Percentiles rank a stretch among this genome's conserved stretches.
These are phyloP conservation scores for Calliphora vomitoria DNA, from an alignment of 2,888 invertebrate species.

Conservation along the genomic window DNA sequence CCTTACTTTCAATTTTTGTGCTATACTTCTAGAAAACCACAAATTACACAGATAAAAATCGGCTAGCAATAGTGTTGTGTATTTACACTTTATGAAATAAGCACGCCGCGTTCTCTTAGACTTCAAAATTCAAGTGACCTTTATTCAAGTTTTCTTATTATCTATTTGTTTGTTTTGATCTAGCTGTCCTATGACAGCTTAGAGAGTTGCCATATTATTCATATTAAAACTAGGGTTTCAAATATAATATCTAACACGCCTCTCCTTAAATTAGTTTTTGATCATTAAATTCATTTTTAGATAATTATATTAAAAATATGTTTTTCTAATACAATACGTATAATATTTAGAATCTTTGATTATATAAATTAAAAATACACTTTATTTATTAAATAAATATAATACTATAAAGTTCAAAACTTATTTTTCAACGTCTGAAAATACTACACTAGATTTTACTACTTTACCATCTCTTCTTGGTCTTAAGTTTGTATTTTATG, in stretches of 20 bases:
- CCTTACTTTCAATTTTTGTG: no score
- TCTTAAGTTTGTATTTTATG: constrained; percentile 18
- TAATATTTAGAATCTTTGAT: neutral
- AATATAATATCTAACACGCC: no score
- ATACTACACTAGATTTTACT: neutral
- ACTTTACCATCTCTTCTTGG: constrained; percentile 10
- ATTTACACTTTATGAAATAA: neutral
- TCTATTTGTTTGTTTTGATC: neutral
- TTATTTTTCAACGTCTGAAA: neutral
- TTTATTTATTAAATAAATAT: neutral
- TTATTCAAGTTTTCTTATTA: neutral
- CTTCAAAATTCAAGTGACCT: neutral
- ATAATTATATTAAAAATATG: neutral
- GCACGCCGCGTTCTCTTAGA: neutral
- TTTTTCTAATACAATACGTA: neutral
- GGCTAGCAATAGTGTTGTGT: no score
- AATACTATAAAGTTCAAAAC: neutral
- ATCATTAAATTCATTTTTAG: neutral
- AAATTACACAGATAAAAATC: no score
- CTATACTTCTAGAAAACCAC: no score
- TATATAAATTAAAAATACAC: neutral
- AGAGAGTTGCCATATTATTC: neutral
- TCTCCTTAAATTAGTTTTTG: neutral
- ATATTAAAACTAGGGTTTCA: neutral
- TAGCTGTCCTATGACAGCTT: neutral